Evolutionary conservation across 2,888 invertebrate genomes (phyloP).

Genomic region (Tetrapedia diversipes): DNA sequence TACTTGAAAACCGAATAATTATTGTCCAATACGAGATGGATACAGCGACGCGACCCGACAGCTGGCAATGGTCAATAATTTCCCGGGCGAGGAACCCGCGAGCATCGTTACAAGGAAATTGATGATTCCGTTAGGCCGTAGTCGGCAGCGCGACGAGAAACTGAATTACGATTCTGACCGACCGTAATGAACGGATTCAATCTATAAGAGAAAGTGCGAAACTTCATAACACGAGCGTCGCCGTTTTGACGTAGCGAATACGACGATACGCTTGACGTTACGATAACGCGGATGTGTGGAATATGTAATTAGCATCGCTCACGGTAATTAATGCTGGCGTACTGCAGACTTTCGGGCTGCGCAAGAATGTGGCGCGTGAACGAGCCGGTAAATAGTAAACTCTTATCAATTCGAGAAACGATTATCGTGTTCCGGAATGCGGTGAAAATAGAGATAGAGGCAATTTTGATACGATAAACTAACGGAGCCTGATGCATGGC

Average conservation of each 20-base stretch:
- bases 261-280: not conserved
- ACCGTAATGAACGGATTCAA: slow-evolving; percentile 4
- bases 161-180: not conserved
- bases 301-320: slow-evolving; percentile 16
- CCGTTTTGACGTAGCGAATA: not conserved
- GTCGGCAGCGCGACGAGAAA: not conserved
- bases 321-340: slow-evolving; percentile 39
- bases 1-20: not conserved
- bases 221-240: not conserved
- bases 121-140: slow-evolving; percentile 22
- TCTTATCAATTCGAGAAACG: slow-evolving; percentile 31
- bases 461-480: not conserved
- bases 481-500: not conserved
- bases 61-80: not conserved
- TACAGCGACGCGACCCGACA: too few relatives aligned
- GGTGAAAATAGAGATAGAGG: not conserved
- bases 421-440: not conserved
- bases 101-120: slow-evolving; percentile 7
- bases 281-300: not conserved
- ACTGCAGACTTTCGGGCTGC: slow-evolving; percentile 47
- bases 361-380: slow-evolving; percentile 33
- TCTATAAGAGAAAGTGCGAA: not conserved
- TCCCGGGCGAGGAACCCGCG: not conserved
- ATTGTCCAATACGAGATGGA: not conserved
- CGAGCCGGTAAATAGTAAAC: slow-evolving; percentile 13